Percentiles rank a stretch among this genome's conserved stretches.
These are phyloP conservation scores for Melanchra persicariae DNA, from an alignment of 2,888 invertebrate species.

Conservation along the genomic window DNA sequence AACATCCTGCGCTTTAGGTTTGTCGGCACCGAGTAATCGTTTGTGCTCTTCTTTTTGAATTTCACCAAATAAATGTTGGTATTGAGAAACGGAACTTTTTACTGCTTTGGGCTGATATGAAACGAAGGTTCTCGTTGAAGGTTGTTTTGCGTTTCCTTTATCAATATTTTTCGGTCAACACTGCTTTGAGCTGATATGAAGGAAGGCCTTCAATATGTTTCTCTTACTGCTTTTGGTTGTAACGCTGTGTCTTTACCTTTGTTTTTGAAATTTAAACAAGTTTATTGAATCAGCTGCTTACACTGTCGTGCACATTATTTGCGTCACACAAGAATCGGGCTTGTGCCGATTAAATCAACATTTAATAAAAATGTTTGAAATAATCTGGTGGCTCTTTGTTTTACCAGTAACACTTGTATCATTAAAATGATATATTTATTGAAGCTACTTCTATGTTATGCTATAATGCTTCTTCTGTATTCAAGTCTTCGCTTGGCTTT, in stretches of 20 bases:
- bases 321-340: not conserved
- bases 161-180: constrained; percentile 18
- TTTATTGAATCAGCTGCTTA: constrained; percentile 29
- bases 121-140: constrained; percentile 18
- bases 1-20: constrained; percentile 73
- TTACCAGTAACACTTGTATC: not conserved
- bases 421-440: constrained; percentile 22
- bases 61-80: constrained; percentile 63
- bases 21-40: constrained; percentile 61
- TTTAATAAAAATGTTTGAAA: too few relatives aligned
- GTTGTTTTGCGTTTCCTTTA: constrained; percentile 14
- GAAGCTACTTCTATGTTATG: constrained; percentile 14
- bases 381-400: not conserved
- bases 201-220: constrained; percentile 9
- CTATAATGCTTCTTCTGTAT: constrained; percentile 30
- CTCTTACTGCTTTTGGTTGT: constrained; percentile 24
- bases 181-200: too few relatives aligned
- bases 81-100: constrained; percentile 55
- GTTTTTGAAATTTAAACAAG: not conserved
- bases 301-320: not conserved
- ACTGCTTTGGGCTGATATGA: constrained; percentile 49
- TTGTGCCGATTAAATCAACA: constrained; percentile 1
- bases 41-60: constrained; percentile 54
- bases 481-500: constrained; percentile 58
- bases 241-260: constrained; percentile 16